A percentile compares a stretch with the other conserved stretches of the same genome.
phyloP scores from a whole-genome alignment of 2,888 invertebrate species.

The Habrosyne pyritoides region DNA sequence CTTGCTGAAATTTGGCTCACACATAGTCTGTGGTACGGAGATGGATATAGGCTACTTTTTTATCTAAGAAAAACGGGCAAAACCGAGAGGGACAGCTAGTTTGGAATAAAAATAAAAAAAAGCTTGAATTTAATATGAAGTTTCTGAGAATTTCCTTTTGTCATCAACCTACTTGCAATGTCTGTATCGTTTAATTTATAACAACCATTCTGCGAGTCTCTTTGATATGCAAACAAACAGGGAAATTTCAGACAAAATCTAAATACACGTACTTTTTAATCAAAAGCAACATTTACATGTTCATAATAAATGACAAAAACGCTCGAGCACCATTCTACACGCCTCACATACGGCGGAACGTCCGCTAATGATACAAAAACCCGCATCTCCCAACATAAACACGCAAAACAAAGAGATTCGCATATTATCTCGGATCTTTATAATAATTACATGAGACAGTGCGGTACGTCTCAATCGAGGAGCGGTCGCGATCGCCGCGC shows the following conservation, averaged over 20 bases:
- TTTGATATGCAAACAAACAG: not conserved
- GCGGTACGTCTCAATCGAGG: constrained; percentile 70
- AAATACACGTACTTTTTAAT: not conserved
- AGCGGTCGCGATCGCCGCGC: constrained; percentile 28
- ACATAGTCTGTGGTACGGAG: too few relatives aligned
- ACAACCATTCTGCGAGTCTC: too few relatives aligned
- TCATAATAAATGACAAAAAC: not conserved
- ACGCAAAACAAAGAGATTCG: constrained; percentile 44
- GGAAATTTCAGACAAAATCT: not conserved
- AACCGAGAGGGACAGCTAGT: too few relatives aligned
- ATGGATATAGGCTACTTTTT: too few relatives aligned
- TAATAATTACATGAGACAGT: constrained; percentile 76
- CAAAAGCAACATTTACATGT: not conserved
- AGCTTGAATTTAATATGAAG: too few relatives aligned
- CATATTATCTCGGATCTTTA: constrained; percentile 75
- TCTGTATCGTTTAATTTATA: not conserved
- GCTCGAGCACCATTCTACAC: not conserved
- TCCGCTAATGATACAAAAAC: constrained; percentile 45
- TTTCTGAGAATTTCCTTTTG: too few relatives aligned
- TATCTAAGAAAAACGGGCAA: too few relatives aligned
- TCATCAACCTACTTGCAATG: not conserved
- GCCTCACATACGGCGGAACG: constrained; percentile 11
- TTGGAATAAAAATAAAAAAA: too few relatives aligned
- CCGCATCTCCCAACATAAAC: constrained; percentile 41
- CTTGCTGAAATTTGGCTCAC: too few relatives aligned